Percentiles rank a stretch among this genome's conserved stretches.
Evolutionary conservation across 2,797 vertebrate species (phyloP).

Genomic region (Anabas testudineus): DNA sequence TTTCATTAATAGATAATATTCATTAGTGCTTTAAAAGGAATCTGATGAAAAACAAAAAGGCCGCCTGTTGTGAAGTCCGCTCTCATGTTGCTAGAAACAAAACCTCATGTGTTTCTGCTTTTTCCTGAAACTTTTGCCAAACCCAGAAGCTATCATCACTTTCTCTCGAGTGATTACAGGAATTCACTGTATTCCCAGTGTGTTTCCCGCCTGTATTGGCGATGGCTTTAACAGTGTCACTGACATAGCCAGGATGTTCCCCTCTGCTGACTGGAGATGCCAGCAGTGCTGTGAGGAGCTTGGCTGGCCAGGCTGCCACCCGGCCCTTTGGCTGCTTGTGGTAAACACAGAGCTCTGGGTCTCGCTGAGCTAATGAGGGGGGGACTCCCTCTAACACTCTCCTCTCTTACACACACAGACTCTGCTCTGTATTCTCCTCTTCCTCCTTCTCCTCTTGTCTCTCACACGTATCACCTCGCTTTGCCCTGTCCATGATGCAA

Average conservation of each 20-base stretch:
- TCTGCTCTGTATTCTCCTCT: slow-evolving; percentile 43
- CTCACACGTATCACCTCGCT: slow-evolving; percentile 48
- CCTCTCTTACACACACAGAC: slow-evolving; percentile 19
- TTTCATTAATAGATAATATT: background rate
- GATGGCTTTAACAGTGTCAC: slow-evolving; percentile 33
- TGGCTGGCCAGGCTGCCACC: slow-evolving; percentile 63
- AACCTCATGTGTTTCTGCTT: background rate
- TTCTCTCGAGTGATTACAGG: slow-evolving; percentile 36
- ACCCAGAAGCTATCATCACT: slow-evolving; percentile 2
- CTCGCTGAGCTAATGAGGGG: slow-evolving; percentile 74
- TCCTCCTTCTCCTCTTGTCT: slow-evolving; percentile 31
- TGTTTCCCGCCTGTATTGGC: slow-evolving; percentile 37
- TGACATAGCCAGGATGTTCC: slow-evolving; percentile 66
- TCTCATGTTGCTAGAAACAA: background rate
- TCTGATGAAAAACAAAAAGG: background rate
- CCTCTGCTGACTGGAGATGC: slow-evolving; percentile 67
- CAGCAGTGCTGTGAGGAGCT: slow-evolving; percentile 67
- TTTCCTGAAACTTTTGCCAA: slow-evolving; percentile 8
- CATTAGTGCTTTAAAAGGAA: background rate
- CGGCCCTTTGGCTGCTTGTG: slow-evolving; percentile 67
- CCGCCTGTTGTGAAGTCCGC: background rate
- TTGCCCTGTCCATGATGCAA: slow-evolving; percentile 34
- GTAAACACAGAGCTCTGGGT: slow-evolving; percentile 74
- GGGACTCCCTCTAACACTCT: slow-evolving; percentile 68
- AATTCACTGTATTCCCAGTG: slow-evolving; percentile 47